A percentile compares a stretch with the other conserved stretches of the same genome.
Conservation (phyloP, 2,113 vertebrate genomes). For the Microtus richardsoni region DNA sequence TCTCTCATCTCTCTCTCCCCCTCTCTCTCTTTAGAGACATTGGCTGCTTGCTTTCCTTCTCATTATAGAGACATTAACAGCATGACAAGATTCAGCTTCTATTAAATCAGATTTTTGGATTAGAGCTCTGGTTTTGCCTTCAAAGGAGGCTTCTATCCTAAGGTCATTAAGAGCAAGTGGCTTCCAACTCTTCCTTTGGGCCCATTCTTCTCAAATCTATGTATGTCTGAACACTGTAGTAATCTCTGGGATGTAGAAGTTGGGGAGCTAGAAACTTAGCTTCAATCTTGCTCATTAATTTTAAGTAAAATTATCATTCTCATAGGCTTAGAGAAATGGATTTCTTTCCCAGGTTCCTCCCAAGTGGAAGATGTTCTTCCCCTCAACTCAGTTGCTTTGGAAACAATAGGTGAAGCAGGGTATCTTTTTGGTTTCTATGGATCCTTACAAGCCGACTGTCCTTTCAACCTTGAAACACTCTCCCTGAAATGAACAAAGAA, state of each 20-base stretch:
- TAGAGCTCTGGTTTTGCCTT: slow-evolving; percentile 12
- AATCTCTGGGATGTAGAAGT: background rate
- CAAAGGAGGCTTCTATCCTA: background rate
- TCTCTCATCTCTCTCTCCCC: background rate
- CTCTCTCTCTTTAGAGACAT: background rate
- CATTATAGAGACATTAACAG: background rate
- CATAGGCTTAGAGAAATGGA: background rate
- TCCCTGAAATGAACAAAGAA: background rate
- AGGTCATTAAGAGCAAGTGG: background rate
- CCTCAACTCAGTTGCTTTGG: background rate
- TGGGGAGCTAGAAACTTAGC: slow-evolving; percentile 32
- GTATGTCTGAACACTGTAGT: background rate
- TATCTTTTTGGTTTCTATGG: background rate
- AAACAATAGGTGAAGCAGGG: background rate
- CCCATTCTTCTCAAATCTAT: background rate
- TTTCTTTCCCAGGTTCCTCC: background rate
- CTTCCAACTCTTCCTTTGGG: background rate
- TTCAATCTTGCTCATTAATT: slow-evolving; percentile 43
- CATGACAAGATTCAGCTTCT: background rate
- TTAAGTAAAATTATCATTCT: slow-evolving; percentile 47
- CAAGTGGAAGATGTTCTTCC: background rate
- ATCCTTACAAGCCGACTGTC: background rate
- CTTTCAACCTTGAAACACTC: background rate
- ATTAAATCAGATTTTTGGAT: slow-evolving; percentile 13
- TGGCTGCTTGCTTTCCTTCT: background rate